phyloP scores from a whole-genome alignment of 1,140 invertebrate species.

The Octopus sinensis region DNA sequence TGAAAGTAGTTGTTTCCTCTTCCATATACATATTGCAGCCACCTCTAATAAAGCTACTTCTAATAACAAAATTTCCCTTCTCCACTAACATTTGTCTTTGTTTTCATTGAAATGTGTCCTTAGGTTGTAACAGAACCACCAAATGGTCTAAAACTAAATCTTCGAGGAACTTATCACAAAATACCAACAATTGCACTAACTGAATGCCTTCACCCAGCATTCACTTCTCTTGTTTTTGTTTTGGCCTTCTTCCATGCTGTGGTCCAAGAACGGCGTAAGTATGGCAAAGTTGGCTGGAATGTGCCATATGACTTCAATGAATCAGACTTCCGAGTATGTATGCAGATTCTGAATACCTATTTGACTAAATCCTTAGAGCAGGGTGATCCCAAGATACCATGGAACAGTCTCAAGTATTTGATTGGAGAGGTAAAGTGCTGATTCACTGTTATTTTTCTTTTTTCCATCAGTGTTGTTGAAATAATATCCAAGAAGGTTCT shows the following conservation, averaged over 20 bases:
- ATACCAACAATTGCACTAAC: slow-evolving; percentile 70
- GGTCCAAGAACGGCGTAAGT: slow-evolving; percentile 82
- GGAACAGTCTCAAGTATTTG: slow-evolving; percentile 84
- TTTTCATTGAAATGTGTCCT: slow-evolving; percentile 22
- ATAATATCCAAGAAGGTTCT: too few relatives aligned
- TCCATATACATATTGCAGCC: too few relatives aligned
- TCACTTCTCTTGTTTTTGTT: slow-evolving; percentile 77
- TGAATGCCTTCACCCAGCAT: slow-evolving; percentile 70
- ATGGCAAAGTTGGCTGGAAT: slow-evolving; percentile 91
- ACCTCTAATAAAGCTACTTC: too few relatives aligned
- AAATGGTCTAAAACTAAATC: slow-evolving; percentile 82
- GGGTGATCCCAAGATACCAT: slow-evolving; percentile 71
- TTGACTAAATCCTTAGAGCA: slow-evolving; percentile 67
- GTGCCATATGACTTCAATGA: slow-evolving; percentile 89
- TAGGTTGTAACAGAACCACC: slow-evolving; percentile 84
- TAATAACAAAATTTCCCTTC: too few relatives aligned
- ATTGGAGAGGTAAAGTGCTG: slow-evolving; percentile 74
- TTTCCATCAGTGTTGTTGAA: not conserved
- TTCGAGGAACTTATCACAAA: slow-evolving; percentile 85
- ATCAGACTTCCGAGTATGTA: slow-evolving; percentile 83
- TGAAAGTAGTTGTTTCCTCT: too few relatives aligned
- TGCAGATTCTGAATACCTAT: slow-evolving; percentile 78
- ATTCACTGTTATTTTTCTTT: not conserved
- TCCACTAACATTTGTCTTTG: too few relatives aligned
- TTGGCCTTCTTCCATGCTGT: slow-evolving; percentile 88